Conservation (phyloP, 2,113 vertebrate genomes). For the Sylvilagus bachmani region DNA sequence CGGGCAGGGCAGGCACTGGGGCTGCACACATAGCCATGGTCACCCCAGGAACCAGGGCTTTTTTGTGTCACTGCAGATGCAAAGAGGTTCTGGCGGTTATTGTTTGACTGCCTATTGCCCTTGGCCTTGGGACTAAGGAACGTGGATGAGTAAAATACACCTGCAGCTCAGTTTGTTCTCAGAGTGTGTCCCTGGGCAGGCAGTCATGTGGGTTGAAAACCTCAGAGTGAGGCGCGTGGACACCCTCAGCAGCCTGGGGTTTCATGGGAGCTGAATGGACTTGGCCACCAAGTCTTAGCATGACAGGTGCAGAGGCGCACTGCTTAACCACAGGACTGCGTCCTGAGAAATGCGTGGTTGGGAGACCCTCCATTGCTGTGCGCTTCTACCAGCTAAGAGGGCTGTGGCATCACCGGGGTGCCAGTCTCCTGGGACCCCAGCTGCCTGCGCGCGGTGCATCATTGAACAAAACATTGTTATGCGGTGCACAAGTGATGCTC, state of each 20-base stretch:
- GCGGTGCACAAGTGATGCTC: no score
- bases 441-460: no score
- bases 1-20: neutral
- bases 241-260: neutral
- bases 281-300: rapidly evolving
- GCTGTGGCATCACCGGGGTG: no score
- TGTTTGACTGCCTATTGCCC: neutral
- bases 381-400: no score
- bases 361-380: no score
- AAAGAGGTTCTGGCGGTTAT: neutral
- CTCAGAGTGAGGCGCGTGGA: neutral
- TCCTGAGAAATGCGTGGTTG: no score
- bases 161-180: neutral
- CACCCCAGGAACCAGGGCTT: neutral
- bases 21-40: no score
- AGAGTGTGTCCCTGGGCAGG: neutral
- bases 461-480: no score
- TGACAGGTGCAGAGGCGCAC: no score
- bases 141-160: neutral
- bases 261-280: neutral
- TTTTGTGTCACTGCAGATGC: neutral
- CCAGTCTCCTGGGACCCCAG: no score
- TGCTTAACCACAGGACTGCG: no score
- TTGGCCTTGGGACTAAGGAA: neutral
- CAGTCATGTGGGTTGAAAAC: neutral